Evolutionary conservation across 1,140 invertebrate species (phyloP), one percentile per base, ranked within the genome.

Genomic region (Solenopsis fugax): DNA sequence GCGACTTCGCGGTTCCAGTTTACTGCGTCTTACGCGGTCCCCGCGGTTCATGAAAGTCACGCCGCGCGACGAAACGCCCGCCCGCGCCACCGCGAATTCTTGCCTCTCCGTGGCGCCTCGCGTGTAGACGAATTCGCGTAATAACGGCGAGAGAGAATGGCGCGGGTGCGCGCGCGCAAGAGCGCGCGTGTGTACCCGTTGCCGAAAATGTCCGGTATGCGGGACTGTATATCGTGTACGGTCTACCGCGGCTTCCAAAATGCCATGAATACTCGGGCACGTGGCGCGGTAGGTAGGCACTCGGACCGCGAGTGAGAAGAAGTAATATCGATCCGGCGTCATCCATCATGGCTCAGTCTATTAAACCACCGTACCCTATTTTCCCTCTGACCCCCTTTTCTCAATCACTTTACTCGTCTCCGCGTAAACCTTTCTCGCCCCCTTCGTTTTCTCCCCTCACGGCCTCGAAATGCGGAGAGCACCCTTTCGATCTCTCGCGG

Each of bases 311-410:
- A 75, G 58, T 54, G 52, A 87, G 86, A 91, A 91, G 87, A 89
- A 88, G 89, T 91, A 89, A 92, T 92, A 93, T 93, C 92, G 92
- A 93, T 92, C 90, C 48, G 29, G 24, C 65, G 81, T 91, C 92
- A 93, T 93, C 92, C 92, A 93, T 93, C 92, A 93, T 91, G 91
- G 90, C 84, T 87, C 89, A 91, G 88, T 93, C 92, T 93, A 93
- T 93, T 93, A 93, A 93, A 92, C 87, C 91, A 86, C 65, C 54
- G 88, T 91, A 88, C 81, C 90, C 89, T 71, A 88, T 92, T 91
- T 89, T 90, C 91, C 87, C 85, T 88, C 86, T 91, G 90, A 91
- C 91, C 92, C 88, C 91, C 86, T 91, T 88, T 87, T 87, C 88
- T 88, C 91, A 89, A 92, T 91, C 91, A 92, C 91, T 93, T 93